Percentiles rank a stretch among this genome's conserved stretches.
Conservation (phyloP, 2,888 invertebrate genomes). For the Petrolisthes cinctipes region DNA sequence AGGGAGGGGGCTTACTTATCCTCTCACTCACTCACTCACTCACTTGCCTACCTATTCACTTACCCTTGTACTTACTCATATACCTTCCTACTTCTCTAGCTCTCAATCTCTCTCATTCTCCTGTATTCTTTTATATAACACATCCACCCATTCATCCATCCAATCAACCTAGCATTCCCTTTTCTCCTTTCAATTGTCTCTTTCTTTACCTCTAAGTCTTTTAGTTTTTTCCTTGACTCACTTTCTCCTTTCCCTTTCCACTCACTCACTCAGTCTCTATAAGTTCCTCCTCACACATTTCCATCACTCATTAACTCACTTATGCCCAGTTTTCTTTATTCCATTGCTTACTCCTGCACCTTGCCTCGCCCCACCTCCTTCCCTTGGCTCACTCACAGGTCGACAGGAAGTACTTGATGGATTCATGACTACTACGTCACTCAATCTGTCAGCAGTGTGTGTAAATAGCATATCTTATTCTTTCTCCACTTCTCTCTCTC, state of each 20-base stretch:
- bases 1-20: too few relatives aligned
- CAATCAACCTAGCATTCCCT: not conserved
- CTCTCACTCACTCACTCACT: too few relatives aligned
- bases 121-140: not conserved
- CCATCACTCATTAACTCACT: not conserved
- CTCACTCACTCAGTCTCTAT: not conserved
- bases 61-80: not conserved
- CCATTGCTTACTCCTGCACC: too few relatives aligned
- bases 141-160: not conserved
- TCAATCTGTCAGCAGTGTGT: not conserved
- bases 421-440: not conserved
- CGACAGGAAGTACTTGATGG: too few relatives aligned
- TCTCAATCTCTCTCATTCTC: not conserved
- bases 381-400: too few relatives aligned
- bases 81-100: not conserved
- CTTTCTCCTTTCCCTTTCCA: not conserved
- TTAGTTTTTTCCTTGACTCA: not conserved
- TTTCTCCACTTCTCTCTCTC: slow-evolving; percentile 15
- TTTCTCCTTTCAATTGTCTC: not conserved
- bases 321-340: too few relatives aligned
- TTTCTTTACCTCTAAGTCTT: not conserved
- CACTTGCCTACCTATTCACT: too few relatives aligned
- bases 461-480: not conserved
- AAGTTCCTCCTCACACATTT: not conserved
- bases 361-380: too few relatives aligned